Conservation (phyloP, 2,113 vertebrate genomes). For the Tragulus kanchil region DNA sequence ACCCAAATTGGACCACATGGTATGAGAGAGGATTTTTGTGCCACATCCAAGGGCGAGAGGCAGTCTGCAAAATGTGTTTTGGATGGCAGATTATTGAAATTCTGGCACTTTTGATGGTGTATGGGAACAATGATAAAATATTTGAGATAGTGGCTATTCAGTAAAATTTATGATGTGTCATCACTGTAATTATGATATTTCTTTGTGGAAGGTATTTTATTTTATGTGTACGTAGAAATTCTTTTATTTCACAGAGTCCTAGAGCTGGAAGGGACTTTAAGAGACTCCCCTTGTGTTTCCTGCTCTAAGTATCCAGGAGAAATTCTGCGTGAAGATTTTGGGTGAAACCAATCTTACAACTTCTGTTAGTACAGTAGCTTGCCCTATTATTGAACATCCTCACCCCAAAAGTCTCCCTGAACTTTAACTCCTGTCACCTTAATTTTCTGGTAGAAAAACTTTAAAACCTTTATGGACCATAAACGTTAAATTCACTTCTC, state of each 20-base stretch:
- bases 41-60: constrained; percentile 77
- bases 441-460: constrained; percentile 53
- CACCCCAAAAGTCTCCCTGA: not conserved
- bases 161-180: constrained; percentile 64
- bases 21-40: constrained; percentile 82
- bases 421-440: not conserved
- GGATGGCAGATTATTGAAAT: constrained; percentile 74
- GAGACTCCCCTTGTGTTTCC: not conserved
- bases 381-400: not conserved
- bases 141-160: constrained; percentile 74
- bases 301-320: not conserved
- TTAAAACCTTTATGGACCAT: constrained; percentile 8
- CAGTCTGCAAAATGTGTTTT: constrained; percentile 72
- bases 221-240: constrained; percentile 60
- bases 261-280: not conserved
- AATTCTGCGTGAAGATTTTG: not conserved
- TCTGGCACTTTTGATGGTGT: constrained; percentile 72
- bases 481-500: constrained; percentile 42
- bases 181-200: constrained; percentile 63
- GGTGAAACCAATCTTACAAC: not conserved
- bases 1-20: constrained; percentile 79
- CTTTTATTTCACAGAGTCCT: constrained; percentile 54
- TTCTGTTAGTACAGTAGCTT: not conserved
- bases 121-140: constrained; percentile 75
- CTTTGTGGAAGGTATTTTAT: constrained; percentile 58